Evolutionary conservation across 64 coral and sea anemone genomes (phyloP), one percentile per base, ranked within the genome.

Genomic region (Astreopora myriophthalma): DNA sequence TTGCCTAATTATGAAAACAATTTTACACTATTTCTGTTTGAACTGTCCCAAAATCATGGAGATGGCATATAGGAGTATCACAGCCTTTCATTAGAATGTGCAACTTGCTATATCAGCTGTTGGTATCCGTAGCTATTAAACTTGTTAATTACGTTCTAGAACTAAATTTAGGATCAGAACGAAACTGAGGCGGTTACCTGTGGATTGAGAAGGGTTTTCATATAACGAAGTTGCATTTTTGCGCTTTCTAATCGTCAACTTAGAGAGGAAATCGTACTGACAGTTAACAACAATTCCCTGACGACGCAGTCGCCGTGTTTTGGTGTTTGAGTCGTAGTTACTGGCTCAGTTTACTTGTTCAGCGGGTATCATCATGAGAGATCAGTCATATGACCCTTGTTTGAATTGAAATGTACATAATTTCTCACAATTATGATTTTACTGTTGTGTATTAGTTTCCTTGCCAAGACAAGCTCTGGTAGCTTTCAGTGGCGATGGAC

Each of bases 141-240:
- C 2, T 55, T 55, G 22, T 48, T n/a, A 37, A 20, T 74, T 74
- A 74, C 35, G 19, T 16, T 71, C 34, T 75, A 84, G 17, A 57
- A 23, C 34, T 63, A 48, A 73, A 24, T 33, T 35, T 64, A 80
- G n/a, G 32, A 74, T 81, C 10, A 33, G 31, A 58, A 26, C 30
- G 39, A 71, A 23, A 62, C 19, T 36, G 26, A 69, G 4, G 19
- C 44, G 49, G 52, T 30, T 88, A 94, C 97, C 97, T 99, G 97
- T 14, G 97, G 97, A 73, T 90, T 89, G 19, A 99, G 80, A 36
- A 99, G 79, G 30, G 94, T 95, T 87, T 99, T 99, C 97, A 99
- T 99, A 78, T 99, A 99, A 34, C 97, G 93, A 66, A 99, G 91
- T 71, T 99, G 97, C 97, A 99, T 99, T 62, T 91, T 93, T 9